Evolutionary conservation across 92 coral and sea anemone genomes (phyloP), one percentile per base, ranked within the genome.

Genomic region (Ricordea florida): DNA sequence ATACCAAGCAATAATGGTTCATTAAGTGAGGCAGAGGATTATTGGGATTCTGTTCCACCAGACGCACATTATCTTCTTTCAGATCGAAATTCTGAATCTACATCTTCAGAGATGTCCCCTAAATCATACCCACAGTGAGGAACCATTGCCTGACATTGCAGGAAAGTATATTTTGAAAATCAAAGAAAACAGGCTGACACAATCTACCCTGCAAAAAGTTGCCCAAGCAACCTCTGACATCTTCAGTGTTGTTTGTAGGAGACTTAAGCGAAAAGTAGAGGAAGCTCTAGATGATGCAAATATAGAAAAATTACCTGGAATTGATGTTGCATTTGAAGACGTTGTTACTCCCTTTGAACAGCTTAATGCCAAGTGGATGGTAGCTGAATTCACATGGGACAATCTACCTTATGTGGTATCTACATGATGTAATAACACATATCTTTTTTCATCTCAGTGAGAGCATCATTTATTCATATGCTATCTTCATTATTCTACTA

Each of bases 181-280:
- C 49, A 69, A 69, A 51, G 76, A 51, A 36, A 69, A 69, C 76
- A 69, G 76, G 44, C 33, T 69, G 20, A 47, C 76, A 31, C 76
- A 69, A 69, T n/a, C 76, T 20, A 37, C 76, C 24, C 2, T 27
- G 0, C 38, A 69, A 51, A 69, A 51, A n/a, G 44, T 69, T 47
- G 76, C 76, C 5, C 38, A 69, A 27, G 76, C 62, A 29, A 69
- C 76, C 11, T 69, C 76, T n/a, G 76, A 69, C 6, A 43, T 50
- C 45, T 37, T 69, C 42, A 20, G 45, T 0, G 78, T 35, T 51
- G 48, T 51, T 20, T 38, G 50, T 15, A 69, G 34, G 46, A 50
- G 76, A 55, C 44, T 69, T 33, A 69, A 69, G 47, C 42, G 33
- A 30, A 51, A 37, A 26, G 27, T 69, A 46, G 77, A 69, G 26